A percentile compares a stretch with the other conserved stretches of the same genome.
phyloP scores from a whole-genome alignment of 2,888 invertebrate genomes.

The Drosophila multiciliata region DNA sequence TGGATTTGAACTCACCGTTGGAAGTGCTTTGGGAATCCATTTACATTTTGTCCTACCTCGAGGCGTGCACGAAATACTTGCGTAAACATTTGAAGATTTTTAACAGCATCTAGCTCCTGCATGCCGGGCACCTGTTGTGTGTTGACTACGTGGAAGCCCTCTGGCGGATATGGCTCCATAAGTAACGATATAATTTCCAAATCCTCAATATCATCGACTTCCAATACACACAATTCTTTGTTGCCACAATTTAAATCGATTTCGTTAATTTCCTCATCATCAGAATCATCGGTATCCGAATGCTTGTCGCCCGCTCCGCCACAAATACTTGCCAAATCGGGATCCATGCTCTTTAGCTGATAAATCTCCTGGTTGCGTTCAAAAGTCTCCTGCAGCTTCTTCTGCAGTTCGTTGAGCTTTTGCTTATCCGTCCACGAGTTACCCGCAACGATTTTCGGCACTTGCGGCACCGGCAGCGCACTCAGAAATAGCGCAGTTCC shows the following conservation, averaged over 20 bases:
- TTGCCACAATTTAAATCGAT: conserved; percentile 90
- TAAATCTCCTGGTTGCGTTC: conserved; percentile 90
- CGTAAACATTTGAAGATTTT: conserved; percentile 93
- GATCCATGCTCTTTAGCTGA: conserved; percentile 86
- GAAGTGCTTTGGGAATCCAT: conserved; percentile 87
- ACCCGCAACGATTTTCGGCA: conserved; percentile 90
- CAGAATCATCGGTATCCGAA: conserved; percentile 88
- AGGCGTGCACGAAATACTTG: conserved; percentile 91
- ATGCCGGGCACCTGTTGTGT: conserved; percentile 91
- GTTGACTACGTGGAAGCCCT: conserved; percentile 92
- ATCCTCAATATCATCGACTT: conserved; percentile 94
- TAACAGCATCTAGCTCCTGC: conserved; percentile 88
- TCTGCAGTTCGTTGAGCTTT: conserved; percentile 89
- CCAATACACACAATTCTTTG: conserved; percentile 92
- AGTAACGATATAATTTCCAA: conserved; percentile 90
- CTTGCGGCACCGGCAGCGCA: conserved; percentile 91
- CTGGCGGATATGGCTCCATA: conserved; percentile 90
- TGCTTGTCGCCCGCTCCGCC: conserved; percentile 63
- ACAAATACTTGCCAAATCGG: conserved; percentile 65
- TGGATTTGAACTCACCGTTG: conserved; percentile 79
- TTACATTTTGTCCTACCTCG: conserved; percentile 85
- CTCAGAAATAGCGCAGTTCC: conserved; percentile 93
- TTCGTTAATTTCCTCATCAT: conserved; percentile 88
- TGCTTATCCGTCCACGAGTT: conserved; percentile 88
- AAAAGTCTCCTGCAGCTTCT: conserved; percentile 89